Conservation (phyloP, 2,888 invertebrate genomes). For the Calliopum simillimum region DNA sequence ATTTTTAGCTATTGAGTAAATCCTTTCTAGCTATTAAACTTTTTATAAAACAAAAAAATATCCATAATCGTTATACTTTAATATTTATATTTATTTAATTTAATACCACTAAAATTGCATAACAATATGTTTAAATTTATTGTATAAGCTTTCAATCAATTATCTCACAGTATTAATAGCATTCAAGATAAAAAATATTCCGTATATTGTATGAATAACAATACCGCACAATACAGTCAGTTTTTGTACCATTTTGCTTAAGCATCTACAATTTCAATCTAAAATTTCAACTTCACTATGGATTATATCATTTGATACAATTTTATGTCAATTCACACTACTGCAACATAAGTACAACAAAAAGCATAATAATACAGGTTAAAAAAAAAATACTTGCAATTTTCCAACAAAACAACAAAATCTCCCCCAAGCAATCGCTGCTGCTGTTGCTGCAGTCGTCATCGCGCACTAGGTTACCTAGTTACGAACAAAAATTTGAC, state of each 20-base stretch:
- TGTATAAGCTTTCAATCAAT: not conserved
- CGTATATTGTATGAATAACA: too few relatives aligned
- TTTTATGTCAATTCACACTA: not conserved
- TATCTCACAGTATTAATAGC: not conserved
- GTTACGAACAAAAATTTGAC: constrained; percentile 24
- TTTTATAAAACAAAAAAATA: too few relatives aligned
- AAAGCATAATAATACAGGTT: not conserved
- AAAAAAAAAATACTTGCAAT: not conserved
- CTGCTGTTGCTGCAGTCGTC: not conserved
- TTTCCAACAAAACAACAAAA: not conserved
- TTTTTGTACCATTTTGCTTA: too few relatives aligned
- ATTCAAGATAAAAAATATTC: too few relatives aligned
- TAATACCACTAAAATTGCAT: too few relatives aligned
- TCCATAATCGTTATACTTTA: too few relatives aligned
- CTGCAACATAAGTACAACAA: not conserved
- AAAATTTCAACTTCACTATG: not conserved
- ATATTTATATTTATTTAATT: too few relatives aligned
- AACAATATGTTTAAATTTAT: not conserved
- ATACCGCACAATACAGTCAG: too few relatives aligned
- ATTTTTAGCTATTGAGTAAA: too few relatives aligned
- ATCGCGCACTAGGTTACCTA: constrained; percentile 38
- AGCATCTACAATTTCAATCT: too few relatives aligned
- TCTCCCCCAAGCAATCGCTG: not conserved
- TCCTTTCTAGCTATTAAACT: too few relatives aligned
- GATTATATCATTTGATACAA: not conserved